Conservation (phyloP, 2,113 vertebrate species). For the Corythaeola cristata region DNA sequence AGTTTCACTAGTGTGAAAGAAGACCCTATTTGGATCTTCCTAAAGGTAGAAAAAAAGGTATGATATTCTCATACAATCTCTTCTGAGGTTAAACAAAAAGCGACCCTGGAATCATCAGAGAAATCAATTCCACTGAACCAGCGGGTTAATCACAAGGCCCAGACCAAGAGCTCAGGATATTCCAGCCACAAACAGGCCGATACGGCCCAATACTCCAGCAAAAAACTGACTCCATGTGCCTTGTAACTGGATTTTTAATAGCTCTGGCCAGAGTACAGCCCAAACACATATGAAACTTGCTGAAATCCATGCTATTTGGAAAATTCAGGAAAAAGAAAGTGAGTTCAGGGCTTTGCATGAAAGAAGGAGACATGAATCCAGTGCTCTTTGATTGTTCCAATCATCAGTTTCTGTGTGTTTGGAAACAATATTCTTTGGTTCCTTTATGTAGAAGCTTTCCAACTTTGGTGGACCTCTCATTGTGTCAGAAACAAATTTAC, state of each 20-base stretch:
- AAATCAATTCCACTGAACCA: neutral
- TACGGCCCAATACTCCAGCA: neutral
- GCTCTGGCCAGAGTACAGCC: neutral
- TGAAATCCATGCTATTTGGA: neutral
- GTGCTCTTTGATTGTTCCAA: neutral
- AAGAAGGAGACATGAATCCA: neutral
- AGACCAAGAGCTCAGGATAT: neutral
- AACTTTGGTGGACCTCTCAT: neutral
- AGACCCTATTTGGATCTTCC: neutral
- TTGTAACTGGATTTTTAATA: neutral
- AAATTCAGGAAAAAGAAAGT: neutral
- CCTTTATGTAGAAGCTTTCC: neutral
- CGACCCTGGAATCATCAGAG: neutral
- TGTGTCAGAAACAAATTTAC: neutral
- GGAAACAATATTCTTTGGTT: neutral
- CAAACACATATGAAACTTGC: fast-evolving
- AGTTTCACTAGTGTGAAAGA: neutral
- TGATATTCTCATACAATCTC: neutral
- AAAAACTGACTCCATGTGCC: neutral
- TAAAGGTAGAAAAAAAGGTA: neutral
- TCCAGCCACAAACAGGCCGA: neutral
- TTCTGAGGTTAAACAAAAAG: neutral
- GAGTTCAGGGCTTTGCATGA: neutral
- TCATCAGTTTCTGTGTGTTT: neutral
- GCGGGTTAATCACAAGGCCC: neutral